Base-by-base conservation (phyloP, 2,113 vertebrate species). In the Gymnogyps californianus region DNA sequence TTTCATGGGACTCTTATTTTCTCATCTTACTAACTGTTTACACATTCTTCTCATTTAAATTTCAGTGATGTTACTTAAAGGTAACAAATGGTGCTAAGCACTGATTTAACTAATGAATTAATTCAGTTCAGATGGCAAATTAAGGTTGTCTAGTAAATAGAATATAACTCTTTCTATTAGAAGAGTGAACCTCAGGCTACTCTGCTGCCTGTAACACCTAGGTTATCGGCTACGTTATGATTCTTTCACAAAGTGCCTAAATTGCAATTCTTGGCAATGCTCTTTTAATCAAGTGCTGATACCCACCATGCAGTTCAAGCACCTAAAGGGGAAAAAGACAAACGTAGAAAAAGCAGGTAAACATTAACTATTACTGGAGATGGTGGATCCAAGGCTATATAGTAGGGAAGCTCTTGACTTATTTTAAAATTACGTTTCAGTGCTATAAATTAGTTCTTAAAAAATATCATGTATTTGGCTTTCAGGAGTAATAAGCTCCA, bases 41-140 rank as follows among this genome's bases (percentile, higher is more conserved):
- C 4, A 55, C 22, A 36, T 85, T 69, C 75, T 44, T 91, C 83
- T 97, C 80, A 97, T 97, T 97, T 98, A 96, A 89, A 98, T 94
- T 97, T 97, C 93, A 94, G 71, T 69, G 89, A 80, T 83, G 92
- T 77, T 95, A 78, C 93, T 97, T 88, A 89, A 95, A 93, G 70
- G 70, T 96, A 97, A 94, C 80, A 96, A 97, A 95, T 90, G 38
- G 46, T 71, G 12, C 91, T 95, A 64, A 94, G 40, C 44, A 81
- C 93, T 96, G 95, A 98, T 97, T 97, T 96, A 98, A 94, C 87
- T 95, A 97, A 97, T 95, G 75, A 96, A 98, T 97, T 96, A 95
- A 94, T 94, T 97, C 87, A 49, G 49, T 97, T 97, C 82, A 90
- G 86, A 90, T 69, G 87, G 78, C 93, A 96, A 98, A 98, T 97